phyloP scores from a whole-genome alignment of 2,797 vertebrate species.

The Natrix natrix region DNA sequence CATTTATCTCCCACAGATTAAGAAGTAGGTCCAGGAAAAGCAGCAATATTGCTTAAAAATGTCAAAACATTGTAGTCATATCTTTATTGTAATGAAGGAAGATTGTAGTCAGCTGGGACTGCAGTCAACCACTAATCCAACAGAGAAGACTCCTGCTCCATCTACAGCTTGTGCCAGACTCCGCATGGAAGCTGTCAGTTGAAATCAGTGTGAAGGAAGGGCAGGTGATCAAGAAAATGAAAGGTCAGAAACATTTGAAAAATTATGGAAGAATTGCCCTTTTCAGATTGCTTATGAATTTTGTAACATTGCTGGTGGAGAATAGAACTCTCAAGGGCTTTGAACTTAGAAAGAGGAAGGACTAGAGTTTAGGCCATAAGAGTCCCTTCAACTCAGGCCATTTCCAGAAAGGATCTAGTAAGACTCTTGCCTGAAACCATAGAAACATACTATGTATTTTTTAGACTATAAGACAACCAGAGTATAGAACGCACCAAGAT shows the following conservation, averaged over 20 bases:
- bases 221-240: not conserved
- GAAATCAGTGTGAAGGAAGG: not conserved
- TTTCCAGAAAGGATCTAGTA: not conserved
- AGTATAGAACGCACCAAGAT: too few relatives aligned
- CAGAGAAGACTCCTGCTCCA: not conserved
- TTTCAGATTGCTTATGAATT: not conserved
- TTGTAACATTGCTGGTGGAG: not conserved
- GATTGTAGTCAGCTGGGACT: not conserved
- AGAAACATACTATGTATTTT: not conserved
- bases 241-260: not conserved
- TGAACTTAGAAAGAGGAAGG: not conserved
- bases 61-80: not conserved
- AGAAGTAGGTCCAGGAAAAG: not conserved
- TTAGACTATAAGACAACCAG: too few relatives aligned
- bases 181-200: not conserved
- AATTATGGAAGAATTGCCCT: not conserved
- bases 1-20: not conserved
- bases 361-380: not conserved
- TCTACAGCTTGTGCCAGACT: not conserved
- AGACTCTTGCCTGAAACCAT: not conserved
- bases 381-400: not conserved
- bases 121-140: not conserved
- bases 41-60: not conserved
- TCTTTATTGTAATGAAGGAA: not conserved
- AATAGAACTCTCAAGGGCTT: not conserved